Conservation (phyloP, 1,140 invertebrate genomes). For the Pogonomyrmex barbatus region DNA sequence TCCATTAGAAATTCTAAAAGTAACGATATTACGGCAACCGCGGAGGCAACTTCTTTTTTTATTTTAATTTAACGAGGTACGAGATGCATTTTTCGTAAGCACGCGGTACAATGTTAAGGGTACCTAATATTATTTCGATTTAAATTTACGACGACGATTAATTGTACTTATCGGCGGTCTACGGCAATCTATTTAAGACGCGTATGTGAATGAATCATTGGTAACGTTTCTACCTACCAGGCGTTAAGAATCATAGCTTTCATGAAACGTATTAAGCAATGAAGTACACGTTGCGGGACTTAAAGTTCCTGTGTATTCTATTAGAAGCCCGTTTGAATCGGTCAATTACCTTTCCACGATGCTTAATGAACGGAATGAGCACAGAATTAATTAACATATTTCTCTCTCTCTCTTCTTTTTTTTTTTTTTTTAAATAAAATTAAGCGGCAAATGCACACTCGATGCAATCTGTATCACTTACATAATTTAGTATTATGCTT, state of each 20-base stretch:
- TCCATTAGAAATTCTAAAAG: constrained; percentile 45
- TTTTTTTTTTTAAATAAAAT: constrained; percentile 20
- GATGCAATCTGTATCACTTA: constrained; percentile 27
- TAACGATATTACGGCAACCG: background rate
- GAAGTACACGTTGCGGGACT: constrained; percentile 14
- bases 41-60: background rate
- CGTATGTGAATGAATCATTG: constrained; percentile 63
- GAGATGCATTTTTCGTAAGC: constrained; percentile 25
- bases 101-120: background rate
- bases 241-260: constrained; percentile 68
- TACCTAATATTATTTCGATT: constrained; percentile 9
- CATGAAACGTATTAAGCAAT: constrained; percentile 63
- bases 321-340: constrained; percentile 27
- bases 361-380: constrained; percentile 45
- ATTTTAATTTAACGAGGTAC: background rate
- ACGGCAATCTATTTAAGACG: constrained; percentile 4
- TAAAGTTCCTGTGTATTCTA: background rate
- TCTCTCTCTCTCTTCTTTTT: background rate
- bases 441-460: background rate
- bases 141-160: constrained; percentile 40
- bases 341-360: constrained; percentile 46
- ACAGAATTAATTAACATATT: constrained; percentile 57
- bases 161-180: constrained; percentile 49
- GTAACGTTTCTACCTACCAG: constrained; percentile 43
- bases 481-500: constrained; percentile 24